These are phyloP conservation scores for Acrocera orbiculus DNA, from an alignment of 2,888 invertebrate species.

Conservation along the genomic window DNA sequence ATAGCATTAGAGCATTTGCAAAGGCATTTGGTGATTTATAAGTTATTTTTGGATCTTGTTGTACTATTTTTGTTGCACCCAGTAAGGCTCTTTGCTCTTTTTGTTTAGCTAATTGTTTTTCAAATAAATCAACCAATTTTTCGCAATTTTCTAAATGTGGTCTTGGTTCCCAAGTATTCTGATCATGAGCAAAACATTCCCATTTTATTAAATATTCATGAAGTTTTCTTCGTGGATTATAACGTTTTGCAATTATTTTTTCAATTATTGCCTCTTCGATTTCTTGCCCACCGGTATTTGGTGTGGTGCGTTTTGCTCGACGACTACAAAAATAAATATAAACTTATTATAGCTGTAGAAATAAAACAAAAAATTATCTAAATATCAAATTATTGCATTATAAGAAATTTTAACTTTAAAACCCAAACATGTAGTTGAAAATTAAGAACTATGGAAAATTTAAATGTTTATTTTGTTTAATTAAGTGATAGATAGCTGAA, in stretches of 20 bases:
- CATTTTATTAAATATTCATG: constrained; percentile 74
- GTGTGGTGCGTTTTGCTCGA: constrained; percentile 22
- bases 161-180: constrained; percentile 73
- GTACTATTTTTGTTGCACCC: constrained; percentile 29
- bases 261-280: constrained; percentile 58
- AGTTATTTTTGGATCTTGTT: constrained; percentile 19
- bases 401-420: no score
- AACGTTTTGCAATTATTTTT: constrained; percentile 67
- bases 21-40: constrained; percentile 30
- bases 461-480: no score
- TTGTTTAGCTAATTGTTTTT: constrained; percentile 56
- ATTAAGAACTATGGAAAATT: no score
- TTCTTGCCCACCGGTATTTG: constrained; percentile 16
- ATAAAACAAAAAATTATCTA: background rate
- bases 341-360: background rate
- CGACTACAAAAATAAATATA: constrained; percentile 17
- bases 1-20: constrained; percentile 1
- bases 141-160: constrained; percentile 60
- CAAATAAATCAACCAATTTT: constrained; percentile 60
- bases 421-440: no score
- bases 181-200: constrained; percentile 64
- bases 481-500: no score
- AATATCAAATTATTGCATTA: no score
- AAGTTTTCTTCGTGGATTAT: constrained; percentile 57
- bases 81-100: constrained; percentile 49